phyloP scores from a whole-genome alignment of 2,113 vertebrate genomes.

The Herpetotheres cachinnans region DNA sequence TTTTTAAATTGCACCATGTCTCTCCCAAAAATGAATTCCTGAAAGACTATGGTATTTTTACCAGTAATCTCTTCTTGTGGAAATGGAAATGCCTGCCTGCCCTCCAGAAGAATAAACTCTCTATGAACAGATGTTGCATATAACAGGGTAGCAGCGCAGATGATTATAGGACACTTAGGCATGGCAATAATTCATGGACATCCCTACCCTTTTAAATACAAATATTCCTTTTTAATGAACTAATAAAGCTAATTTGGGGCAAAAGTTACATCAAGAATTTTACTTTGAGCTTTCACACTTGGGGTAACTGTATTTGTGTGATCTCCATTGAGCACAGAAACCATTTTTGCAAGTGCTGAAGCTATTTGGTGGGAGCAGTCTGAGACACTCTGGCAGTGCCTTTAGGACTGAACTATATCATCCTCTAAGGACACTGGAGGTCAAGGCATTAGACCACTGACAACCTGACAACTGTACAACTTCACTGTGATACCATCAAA shows the following conservation, averaged over 20 bases:
- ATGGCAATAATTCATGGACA: neutral
- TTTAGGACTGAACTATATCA: neutral
- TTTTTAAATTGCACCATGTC: conserved; percentile 21
- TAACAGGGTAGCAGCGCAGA: neutral
- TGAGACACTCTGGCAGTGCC: neutral
- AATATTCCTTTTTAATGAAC: neutral
- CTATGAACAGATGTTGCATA: neutral
- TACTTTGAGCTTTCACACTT: neutral
- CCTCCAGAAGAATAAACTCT: neutral
- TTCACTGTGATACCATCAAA: neutral
- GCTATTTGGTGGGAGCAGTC: neutral
- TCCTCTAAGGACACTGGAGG: neutral
- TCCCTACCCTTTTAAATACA: neutral
- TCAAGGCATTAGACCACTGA: neutral
- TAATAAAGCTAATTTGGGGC: neutral
- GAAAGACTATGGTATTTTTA: neutral
- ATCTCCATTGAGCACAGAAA: neutral
- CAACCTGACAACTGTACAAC: neutral
- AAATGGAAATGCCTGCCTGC: neutral
- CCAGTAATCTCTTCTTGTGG: neutral
- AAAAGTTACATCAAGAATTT: neutral
- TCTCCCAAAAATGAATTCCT: neutral
- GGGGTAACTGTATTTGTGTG: neutral
- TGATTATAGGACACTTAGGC: neutral
- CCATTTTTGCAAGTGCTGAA: neutral